These are phyloP conservation scores for Thereuonema tuberculata DNA, from an alignment of 1,140 invertebrate genomes.

Conservation along the genomic window DNA sequence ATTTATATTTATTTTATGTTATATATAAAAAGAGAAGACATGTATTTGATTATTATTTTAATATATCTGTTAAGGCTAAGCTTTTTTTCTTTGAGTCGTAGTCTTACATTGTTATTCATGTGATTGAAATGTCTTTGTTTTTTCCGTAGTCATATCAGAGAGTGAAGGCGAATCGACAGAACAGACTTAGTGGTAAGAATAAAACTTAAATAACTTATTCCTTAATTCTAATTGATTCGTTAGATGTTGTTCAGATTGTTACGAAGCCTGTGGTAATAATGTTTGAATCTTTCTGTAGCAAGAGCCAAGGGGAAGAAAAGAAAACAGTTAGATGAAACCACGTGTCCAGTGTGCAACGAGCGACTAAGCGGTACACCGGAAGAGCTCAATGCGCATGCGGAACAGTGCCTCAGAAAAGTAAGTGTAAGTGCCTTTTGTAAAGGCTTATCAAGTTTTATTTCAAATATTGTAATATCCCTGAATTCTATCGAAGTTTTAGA, in stretches of 20 bases:
- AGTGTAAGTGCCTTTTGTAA: constrained; percentile 11
- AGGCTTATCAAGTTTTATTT: neutral
- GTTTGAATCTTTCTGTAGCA: no score
- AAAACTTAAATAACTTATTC: neutral
- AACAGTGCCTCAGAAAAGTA: constrained; percentile 51
- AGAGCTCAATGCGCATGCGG: constrained; percentile 61
- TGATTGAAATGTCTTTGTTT: no score
- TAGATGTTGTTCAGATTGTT: no score
- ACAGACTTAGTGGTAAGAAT: constrained; percentile 38
- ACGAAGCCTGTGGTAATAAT: no score
- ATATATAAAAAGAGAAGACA: no score
- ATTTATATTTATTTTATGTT: no score
- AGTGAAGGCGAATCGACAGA: constrained; percentile 63
- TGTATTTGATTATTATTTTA: no score
- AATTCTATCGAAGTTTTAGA: neutral
- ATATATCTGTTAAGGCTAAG: no score
- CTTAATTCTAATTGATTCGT: no score
- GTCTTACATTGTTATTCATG: no score
- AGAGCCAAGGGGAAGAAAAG: constrained; percentile 19
- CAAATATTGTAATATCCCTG: no score
- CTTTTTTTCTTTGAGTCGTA: no score
- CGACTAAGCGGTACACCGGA: constrained; percentile 43
- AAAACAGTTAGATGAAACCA: constrained; percentile 27
- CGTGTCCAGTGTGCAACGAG: constrained; percentile 62
- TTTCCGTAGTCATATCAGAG: constrained; percentile 69